Percentiles rank a stretch among this genome's conserved stretches.
Conservation (phyloP, 1,140 invertebrate species). For the Saxidomus purpurata region DNA sequence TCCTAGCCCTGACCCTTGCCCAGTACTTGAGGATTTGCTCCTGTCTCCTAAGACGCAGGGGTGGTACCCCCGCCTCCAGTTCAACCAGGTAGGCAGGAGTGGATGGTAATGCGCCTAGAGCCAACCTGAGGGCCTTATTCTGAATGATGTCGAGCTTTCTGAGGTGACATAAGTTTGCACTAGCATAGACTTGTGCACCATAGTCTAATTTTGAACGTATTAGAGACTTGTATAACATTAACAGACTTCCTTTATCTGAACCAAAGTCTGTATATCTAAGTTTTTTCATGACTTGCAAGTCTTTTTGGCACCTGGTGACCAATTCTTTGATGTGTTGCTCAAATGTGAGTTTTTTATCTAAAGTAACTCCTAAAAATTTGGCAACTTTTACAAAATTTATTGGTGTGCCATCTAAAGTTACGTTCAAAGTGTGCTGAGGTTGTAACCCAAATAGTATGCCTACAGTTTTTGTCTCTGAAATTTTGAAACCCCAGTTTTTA, state of each 20-base stretch:
- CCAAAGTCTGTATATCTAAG: slow-evolving; percentile 1
- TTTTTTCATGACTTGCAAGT: slow-evolving; percentile 16
- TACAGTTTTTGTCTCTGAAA: slow-evolving; percentile 53
- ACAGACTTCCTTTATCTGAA: not conserved
- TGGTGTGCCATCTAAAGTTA: not conserved
- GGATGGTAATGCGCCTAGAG: no score
- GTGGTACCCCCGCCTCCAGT: not conserved
- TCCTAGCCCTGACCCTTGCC: not conserved
- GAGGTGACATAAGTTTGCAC: not conserved
- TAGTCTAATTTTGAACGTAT: slow-evolving; percentile 35
- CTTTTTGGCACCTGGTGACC: not conserved
- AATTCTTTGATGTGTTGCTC: slow-evolving; percentile 23
- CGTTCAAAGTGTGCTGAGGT: not conserved
- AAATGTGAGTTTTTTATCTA: slow-evolving; percentile 19
- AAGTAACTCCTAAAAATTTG: not conserved
- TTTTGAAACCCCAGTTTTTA: slow-evolving; percentile 41
- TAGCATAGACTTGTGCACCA: slow-evolving; percentile 21
- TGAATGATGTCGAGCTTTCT: not conserved
- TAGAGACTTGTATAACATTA: not conserved
- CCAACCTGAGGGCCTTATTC: slow-evolving; percentile 24
- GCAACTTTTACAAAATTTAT: slow-evolving; percentile 10
- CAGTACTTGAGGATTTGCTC: not conserved
- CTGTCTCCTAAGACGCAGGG: not conserved
- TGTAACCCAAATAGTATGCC: slow-evolving; percentile 37
- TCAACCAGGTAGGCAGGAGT: not conserved